Conservation (phyloP, 1,140 invertebrate genomes). For the Cydia splendana region DNA sequence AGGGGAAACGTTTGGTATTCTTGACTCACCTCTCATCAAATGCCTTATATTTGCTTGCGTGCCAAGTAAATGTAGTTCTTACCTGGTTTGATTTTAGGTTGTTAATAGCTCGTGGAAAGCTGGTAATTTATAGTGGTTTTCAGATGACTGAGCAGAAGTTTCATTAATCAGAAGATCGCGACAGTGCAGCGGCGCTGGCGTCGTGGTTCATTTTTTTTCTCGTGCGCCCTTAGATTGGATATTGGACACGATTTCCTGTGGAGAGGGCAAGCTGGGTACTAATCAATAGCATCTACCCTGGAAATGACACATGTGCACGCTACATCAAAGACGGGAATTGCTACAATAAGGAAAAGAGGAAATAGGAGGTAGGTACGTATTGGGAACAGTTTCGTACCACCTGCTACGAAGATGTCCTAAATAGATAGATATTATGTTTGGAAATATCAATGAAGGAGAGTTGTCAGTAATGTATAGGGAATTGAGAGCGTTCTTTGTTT, state of each 20-base stretch:
- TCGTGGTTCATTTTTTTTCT: conserved; percentile 75
- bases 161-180: conserved; percentile 77
- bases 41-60: conserved; percentile 18
- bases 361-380: not conserved
- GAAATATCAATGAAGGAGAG: not conserved
- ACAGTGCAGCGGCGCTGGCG: conserved; percentile 73
- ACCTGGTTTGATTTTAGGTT: conserved; percentile 31
- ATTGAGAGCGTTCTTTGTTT: too few relatives aligned
- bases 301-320: conserved; percentile 28
- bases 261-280: conserved; percentile 70
- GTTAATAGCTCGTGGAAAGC: conserved; percentile 32
- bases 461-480: too few relatives aligned
- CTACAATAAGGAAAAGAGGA: conserved; percentile 2
- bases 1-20: conserved; percentile 77
- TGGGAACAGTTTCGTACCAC: not conserved
- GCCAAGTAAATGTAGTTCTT: conserved; percentile 36
- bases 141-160: conserved; percentile 66
- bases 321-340: conserved; percentile 19
- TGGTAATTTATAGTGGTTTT: conserved; percentile 52
- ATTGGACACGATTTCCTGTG: conserved; percentile 77
- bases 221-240: conserved; percentile 74
- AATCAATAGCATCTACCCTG: conserved; percentile 53
- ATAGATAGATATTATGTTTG: not conserved
- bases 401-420: not conserved
- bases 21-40: conserved; percentile 41